phyloP scores from a whole-genome alignment of 2,797 vertebrate genomes.

The Threskiornis aethiopicus region DNA sequence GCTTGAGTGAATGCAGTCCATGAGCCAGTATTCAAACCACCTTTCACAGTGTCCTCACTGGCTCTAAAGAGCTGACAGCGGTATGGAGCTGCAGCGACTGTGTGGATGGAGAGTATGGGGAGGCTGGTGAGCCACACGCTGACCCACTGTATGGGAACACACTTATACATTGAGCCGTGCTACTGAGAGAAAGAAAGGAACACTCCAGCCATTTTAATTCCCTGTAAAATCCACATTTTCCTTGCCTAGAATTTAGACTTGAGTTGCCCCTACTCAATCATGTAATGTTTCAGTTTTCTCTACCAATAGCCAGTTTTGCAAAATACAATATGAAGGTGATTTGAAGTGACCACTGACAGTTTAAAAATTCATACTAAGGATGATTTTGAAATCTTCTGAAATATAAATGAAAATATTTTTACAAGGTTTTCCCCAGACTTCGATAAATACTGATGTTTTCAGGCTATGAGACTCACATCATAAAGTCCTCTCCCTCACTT shows the following conservation, averaged over 20 bases:
- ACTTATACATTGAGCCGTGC: neutral
- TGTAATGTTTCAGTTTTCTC: neutral
- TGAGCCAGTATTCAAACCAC: rapidly evolving
- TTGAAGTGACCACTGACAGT: neutral
- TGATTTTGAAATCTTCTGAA: neutral
- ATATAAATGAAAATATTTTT: neutral
- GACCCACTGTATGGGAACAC: neutral
- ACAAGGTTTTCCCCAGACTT: neutral
- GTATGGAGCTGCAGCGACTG: neutral
- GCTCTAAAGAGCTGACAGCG: neutral
- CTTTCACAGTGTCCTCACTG: neutral
- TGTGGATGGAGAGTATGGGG: neutral
- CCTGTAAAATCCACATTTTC: neutral
- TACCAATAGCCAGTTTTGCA: neutral
- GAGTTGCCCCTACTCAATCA: neutral
- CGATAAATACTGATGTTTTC: neutral
- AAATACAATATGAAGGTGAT: neutral
- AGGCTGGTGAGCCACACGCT: neutral
- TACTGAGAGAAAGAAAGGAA: neutral
- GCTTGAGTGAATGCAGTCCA: neutral
- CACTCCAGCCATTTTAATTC: neutral
- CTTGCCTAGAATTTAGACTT: neutral
- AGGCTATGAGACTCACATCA: neutral
- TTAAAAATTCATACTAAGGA: neutral
- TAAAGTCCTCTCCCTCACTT: neutral